Percentiles rank a stretch among this genome's conserved stretches.
Conservation (phyloP, 1,140 invertebrate genomes). For the Trialeurodes vaporariorum region DNA sequence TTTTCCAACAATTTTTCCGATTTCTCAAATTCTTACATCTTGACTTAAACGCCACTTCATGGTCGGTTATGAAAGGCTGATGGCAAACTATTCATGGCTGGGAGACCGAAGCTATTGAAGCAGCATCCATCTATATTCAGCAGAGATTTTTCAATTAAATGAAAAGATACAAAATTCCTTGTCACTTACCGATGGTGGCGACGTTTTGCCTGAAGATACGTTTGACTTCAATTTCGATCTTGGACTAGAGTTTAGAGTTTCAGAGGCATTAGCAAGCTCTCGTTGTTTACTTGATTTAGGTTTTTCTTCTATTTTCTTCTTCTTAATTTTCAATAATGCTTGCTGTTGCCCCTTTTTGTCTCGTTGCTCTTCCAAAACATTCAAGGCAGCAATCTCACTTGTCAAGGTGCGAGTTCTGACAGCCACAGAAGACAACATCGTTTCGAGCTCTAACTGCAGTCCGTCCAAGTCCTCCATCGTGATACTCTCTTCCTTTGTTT, state of each 20-base stretch:
- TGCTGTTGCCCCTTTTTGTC: constrained; percentile 15
- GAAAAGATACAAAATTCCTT: constrained; percentile 5
- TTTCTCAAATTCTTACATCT: too few species aligned
- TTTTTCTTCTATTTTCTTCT: constrained; percentile 5
- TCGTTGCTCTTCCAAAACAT: constrained; percentile 46
- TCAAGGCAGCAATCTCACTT: constrained; percentile 56
- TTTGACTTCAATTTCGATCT: constrained; percentile 1
- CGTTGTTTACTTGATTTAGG: constrained; percentile 3
- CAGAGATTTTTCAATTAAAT: constrained; percentile 9
- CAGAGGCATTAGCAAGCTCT: neutral
- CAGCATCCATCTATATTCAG: too few species aligned
- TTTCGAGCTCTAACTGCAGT: constrained; percentile 79
- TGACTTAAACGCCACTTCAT: too few species aligned
- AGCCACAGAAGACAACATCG: constrained; percentile 65
- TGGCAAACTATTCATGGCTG: too few species aligned
- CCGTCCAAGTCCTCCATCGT: constrained; percentile 72
- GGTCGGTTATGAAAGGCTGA: too few species aligned
- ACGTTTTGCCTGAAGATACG: neutral
- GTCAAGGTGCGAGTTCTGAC: constrained; percentile 61
- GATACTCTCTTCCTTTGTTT: constrained; percentile 48
- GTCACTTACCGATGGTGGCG: neutral
- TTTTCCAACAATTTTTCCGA: too few species aligned
- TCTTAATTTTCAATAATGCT: constrained; percentile 5
- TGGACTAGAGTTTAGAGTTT: neutral
- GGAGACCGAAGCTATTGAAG: too few species aligned